Conservation (phyloP, 2,888 invertebrate species). For the Julus scanicus region DNA sequence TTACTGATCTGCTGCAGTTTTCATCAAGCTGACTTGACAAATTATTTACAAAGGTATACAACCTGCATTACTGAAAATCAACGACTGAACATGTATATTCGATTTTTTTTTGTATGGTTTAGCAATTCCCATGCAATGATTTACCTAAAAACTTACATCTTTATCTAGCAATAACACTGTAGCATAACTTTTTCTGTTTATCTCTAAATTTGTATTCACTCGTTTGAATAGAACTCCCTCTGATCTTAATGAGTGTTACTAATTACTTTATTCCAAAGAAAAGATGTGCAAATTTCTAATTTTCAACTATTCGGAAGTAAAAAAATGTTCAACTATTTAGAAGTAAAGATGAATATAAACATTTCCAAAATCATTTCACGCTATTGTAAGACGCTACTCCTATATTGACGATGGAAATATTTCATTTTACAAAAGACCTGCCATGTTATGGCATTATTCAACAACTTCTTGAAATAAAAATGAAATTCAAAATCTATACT, state of each 20-base stretch:
- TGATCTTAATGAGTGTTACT: background rate
- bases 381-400: background rate
- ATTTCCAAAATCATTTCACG: background rate
- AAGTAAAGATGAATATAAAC: background rate
- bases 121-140: background rate
- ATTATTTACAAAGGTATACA: slow-evolving; percentile 7
- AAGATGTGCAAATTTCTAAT: background rate
- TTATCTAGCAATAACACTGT: no score
- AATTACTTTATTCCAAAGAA: background rate
- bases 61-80: background rate
- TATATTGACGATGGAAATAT: no score
- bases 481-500: no score
- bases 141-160: no score
- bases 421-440: no score
- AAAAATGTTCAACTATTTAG: no score
- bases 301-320: background rate
- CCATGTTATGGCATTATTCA: background rate
- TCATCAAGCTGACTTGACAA: background rate
- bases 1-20: background rate
- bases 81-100: background rate
- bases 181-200: no score
- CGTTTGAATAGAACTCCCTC: background rate
- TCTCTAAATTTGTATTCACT: no score
- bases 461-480: background rate
- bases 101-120: background rate